These are phyloP conservation scores for Carassius auratus DNA, from an alignment of 2,113 vertebrate species.

Conservation along the genomic window DNA sequence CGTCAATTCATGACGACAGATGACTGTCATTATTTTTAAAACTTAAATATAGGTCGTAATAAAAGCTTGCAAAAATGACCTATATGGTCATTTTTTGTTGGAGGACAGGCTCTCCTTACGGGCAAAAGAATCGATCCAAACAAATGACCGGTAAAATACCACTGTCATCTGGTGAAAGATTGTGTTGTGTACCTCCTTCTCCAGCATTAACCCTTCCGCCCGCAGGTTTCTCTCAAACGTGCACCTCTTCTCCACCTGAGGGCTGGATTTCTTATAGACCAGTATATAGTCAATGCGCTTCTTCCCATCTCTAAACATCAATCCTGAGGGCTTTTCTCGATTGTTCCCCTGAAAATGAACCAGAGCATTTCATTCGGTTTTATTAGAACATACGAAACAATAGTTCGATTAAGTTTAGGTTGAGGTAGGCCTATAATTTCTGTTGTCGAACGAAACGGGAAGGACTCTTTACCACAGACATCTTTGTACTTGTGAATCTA, in stretches of 20 bases:
- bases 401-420: neutral
- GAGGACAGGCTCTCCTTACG: neutral
- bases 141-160: neutral
- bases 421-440: neutral
- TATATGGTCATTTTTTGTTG: neutral
- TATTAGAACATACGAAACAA: neutral
- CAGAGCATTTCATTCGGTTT: neutral
- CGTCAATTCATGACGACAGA: no score
- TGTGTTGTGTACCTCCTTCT: conserved; percentile 85
- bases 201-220: conserved; percentile 94
- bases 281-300: conserved; percentile 97
- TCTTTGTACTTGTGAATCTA: no score
- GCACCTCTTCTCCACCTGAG: conserved; percentile 93
- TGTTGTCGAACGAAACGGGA: neutral
- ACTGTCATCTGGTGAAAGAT: neutral
- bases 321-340: conserved; percentile 79
- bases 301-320: conserved; percentile 95
- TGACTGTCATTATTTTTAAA: no score
- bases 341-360: conserved; percentile 71
- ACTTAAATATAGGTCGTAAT: no score
- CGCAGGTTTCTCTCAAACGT: conserved; percentile 97
- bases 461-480: no score
- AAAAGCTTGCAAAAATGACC: neutral
- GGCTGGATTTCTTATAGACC: conserved; percentile 96
- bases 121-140: neutral